Evolutionary conservation across 2,888 invertebrate genomes (phyloP), one percentile per base, ranked within the genome.

Genomic region (Cerastis rubricosa): DNA sequence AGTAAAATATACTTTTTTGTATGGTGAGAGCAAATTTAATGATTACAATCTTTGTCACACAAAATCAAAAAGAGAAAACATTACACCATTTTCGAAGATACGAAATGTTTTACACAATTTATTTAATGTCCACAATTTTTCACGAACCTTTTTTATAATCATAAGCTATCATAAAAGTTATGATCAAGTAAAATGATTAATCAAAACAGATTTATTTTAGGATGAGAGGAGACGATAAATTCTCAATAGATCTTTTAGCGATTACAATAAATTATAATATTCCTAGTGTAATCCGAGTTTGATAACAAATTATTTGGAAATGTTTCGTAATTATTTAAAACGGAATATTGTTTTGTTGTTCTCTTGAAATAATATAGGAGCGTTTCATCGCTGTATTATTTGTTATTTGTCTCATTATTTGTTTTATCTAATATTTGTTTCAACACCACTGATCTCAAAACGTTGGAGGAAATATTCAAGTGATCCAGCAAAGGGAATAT

Each of bases 151-250:
- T n/a, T 80, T 67, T 70, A 70, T 51, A 72, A 76, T 74, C 54
- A 74, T 49, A 71, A 29, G 51, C 59, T 57, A n/a, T 61, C 40
- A 51, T 45, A 74, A 57, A 82, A 74, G 59, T 82, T 69, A 29
- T 71, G 71, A 64, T 85, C 64, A 83, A 85, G 76, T 76, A 70
- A 76, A 81, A 81, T 83, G 72, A 85, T 83, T 85, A 76, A 81
- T 83, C 82, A 85, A 63, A 81, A 70, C 69, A 61, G 81, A 82
- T 85, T 85, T 81, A 61, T 35, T 65, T 57, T 45, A 43, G 40
- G 51, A 68, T 25, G 61, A 81, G 63, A 72, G 40, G 63, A 69
- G 57, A 72, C 66, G 76, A 83, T 83, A 85, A 81, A 83, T 85
- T 81, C 51, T 66, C 69, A 45, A 76, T 72, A 66, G 85, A 85